Conservation (phyloP, 2,888 invertebrate species). For the Diaphora mendica region DNA sequence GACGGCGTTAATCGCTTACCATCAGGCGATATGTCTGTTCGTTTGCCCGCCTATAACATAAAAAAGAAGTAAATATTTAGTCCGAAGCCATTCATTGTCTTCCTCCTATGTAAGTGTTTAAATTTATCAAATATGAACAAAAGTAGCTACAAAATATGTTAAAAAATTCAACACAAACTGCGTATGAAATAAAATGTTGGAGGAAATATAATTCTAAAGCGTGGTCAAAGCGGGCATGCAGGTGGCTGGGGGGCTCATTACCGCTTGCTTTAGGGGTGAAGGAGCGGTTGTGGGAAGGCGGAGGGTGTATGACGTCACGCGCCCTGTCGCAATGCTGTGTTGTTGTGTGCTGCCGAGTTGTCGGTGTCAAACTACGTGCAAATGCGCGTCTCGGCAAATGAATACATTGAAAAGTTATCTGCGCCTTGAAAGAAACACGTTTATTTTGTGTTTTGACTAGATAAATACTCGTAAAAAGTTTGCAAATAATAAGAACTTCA, state of each 20-base stretch:
- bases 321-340: slow-evolving; percentile 71
- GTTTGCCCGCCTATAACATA: no score
- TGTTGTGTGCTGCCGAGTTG: slow-evolving; percentile 29
- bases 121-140: not conserved
- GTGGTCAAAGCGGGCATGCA: slow-evolving; percentile 57
- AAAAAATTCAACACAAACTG: slow-evolving; percentile 20
- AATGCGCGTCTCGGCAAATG: slow-evolving; percentile 13
- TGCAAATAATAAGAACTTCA: no score
- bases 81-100: not conserved
- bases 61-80: not conserved
- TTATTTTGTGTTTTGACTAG: not conserved
- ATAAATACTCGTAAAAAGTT: not conserved
- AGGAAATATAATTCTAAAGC: slow-evolving; percentile 50
- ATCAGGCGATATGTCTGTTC: no score
- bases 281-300: slow-evolving; percentile 13
- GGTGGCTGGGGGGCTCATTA: slow-evolving; percentile 59
- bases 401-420: slow-evolving; percentile 18
- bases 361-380: slow-evolving; percentile 17
- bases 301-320: slow-evolving; percentile 64
- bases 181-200: slow-evolving; percentile 33
- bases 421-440: slow-evolving; percentile 7
- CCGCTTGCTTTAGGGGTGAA: slow-evolving; percentile 35
- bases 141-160: slow-evolving; percentile 3
- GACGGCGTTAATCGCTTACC: no score
- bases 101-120: not conserved